Base-by-base conservation (phyloP, 2,888 invertebrate species). In the Bibio marci region DNA sequence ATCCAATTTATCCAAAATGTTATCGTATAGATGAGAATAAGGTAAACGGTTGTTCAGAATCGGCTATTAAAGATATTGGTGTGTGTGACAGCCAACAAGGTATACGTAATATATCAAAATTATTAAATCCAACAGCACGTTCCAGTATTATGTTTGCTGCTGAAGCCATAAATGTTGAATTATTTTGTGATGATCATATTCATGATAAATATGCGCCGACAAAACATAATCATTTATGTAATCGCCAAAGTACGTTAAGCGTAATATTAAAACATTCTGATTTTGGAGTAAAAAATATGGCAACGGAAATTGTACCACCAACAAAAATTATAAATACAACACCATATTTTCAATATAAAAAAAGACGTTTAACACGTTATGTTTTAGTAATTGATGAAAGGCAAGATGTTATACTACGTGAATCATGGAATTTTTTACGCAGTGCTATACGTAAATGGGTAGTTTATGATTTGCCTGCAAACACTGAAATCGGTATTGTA, bases 191-290 rank as follows among this genome's bases (percentile, higher is more conserved):
- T 49, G 66, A 67, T 30, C 62, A 62, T 15, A 71, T 61, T 28
- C 76, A 76, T 56, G 70, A 76, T 50, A 59, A 63, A 4, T 65
- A 68, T 43, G 70, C 73, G 1, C 76, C 76, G 1, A 76, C 73
- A 17, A 73, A 73, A 54, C 77, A 76, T 44, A 77, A 76, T 53
- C 62, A 69, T 26, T 58, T 76, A 17, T 77, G 77, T 51, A 62
- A 67, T 40, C 62, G 71, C 19, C 62, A 65, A 33, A 72, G 72
- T 49, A 68, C 70, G 3, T 59, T 70, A 49, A 70, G 73, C 43
- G 66, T 76, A 15, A 70, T 73, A 40, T 52, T 64, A 19, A 58
- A 59, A 41, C 70, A 71, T 50, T 46, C 52, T 2, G 73, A 73
- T 50, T 73, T 73, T 48, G 48, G 48, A 3, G 42, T 45, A 10